A percentile compares a stretch with the other conserved stretches of the same genome.
Evolutionary conservation across 2,888 invertebrate species (phyloP).

Genomic region (Gortyna flavago): DNA sequence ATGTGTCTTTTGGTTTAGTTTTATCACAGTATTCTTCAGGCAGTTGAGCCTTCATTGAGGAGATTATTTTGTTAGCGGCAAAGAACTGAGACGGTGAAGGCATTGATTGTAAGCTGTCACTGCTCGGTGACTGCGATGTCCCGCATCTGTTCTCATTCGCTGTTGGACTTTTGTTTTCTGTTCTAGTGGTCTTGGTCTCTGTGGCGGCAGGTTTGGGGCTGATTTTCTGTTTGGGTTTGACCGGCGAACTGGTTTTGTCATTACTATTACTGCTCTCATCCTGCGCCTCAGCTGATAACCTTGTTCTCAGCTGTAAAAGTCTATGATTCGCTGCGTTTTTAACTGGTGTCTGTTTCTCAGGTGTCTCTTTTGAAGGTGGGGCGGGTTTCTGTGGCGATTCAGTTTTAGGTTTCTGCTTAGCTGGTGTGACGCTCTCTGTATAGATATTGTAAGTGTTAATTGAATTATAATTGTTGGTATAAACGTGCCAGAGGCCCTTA

Average conservation of each 20-base stretch:
- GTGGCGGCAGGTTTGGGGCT: conserved; percentile 72
- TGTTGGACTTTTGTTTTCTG: conserved; percentile 75
- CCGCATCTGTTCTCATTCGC: conserved; percentile 75
- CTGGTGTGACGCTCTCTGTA: conserved; percentile 65
- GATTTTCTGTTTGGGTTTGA: conserved; percentile 65
- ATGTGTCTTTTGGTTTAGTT: conserved; percentile 82
- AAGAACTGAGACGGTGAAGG: conserved; percentile 86
- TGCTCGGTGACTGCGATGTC: conserved; percentile 79
- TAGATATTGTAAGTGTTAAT: conserved; percentile 7
- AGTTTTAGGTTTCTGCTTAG: conserved; percentile 63
- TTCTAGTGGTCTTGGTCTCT: conserved; percentile 66
- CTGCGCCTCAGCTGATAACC: conserved; percentile 74
- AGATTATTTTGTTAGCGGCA: conserved; percentile 86
- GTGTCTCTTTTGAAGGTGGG: conserved; percentile 39
- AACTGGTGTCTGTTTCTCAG: conserved; percentile 61
- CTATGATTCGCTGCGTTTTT: conserved; percentile 81
- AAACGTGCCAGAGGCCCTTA: background rate
- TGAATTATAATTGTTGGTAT: background rate
- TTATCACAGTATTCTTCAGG: conserved; percentile 82
- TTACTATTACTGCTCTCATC: conserved; percentile 67
- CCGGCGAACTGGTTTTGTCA: conserved; percentile 65
- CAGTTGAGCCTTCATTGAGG: conserved; percentile 86
- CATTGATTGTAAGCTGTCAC: conserved; percentile 80
- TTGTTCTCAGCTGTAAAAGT: conserved; percentile 76
- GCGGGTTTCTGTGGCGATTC: conserved; percentile 58